Evolutionary conservation across 2,888 invertebrate species (phyloP), one percentile per base, ranked within the genome.

Genomic region (Salticus scenicus): DNA sequence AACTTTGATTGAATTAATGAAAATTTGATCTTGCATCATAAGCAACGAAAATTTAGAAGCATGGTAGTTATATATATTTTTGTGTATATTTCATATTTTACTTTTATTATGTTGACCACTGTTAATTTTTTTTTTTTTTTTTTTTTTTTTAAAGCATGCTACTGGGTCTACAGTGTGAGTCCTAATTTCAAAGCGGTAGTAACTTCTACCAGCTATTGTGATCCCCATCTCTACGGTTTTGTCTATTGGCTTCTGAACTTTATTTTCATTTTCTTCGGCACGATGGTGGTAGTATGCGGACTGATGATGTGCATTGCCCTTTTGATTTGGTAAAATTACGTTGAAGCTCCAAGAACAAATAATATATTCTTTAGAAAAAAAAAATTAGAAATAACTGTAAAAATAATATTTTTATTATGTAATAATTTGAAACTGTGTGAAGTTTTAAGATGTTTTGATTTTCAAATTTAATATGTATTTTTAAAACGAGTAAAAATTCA

Each of bases 221-320:
- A 85, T 4, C 37, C 79, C 0, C 78, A 78, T 66, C 24, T 79
- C 30, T 85, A 79, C 47, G 84, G 70, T 24, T 85, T 85, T 14
- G 42, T 64, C 17, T 85, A 64, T 27, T 85, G 84, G 84, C 30
- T 85, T n/a, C 78, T 85, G 0, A 85, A 85, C 41, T 78, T 79
- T 24, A 75, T 78, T 31, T 85, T 78, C 20, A 79, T 85, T 5
- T 85, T 85, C 70, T 85, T 85, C 24, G 84, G 84, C 20, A 64
- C 79, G 5, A 70, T 85, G 84, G 47, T 85, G 12, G 27, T 85
- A 2, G 28, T 85, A 0, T 74, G 78, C 14, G 70, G 47, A 0
- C 10, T 85, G 5, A 63, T 78, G 31, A 70, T 85, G 74, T 85
- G 74, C 33, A 42, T 78, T 24, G 84, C 84, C 5, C 14, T 85